phyloP scores from a whole-genome alignment of 2,113 vertebrate species.

The Drymodes brunneopygia region DNA sequence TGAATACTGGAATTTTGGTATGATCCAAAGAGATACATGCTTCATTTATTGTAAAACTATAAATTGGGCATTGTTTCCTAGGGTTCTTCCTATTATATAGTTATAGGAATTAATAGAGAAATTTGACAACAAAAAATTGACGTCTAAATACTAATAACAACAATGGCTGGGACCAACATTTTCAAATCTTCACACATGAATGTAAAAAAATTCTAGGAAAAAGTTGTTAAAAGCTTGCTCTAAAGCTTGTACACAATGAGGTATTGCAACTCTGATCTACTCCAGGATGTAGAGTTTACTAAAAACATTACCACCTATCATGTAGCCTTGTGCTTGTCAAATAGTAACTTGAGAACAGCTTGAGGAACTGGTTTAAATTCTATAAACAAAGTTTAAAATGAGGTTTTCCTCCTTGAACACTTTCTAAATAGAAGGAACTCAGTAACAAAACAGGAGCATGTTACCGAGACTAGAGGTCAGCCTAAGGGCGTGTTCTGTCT shows the following conservation, averaged over 20 bases:
- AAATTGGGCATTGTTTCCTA: background rate
- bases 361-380: background rate
- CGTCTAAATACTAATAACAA: background rate
- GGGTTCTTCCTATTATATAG: background rate
- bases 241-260: background rate
- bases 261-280: background rate
- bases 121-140: background rate
- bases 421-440: background rate
- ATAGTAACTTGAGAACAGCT: background rate
- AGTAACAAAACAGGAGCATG: background rate
- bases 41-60: background rate
- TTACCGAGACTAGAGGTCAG: background rate
- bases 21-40: background rate
- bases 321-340: background rate
- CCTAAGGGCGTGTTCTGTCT: accelerated
- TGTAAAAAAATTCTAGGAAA: background rate
- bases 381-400: background rate
- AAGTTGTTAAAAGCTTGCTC: background rate
- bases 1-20: background rate
- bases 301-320: background rate
- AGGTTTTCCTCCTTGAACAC: background rate
- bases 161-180: background rate
- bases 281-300: background rate
- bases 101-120: background rate
- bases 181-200: background rate